Evolutionary conservation across 2,113 vertebrate species (phyloP), one percentile per base, ranked within the genome.

Genomic region (Zosterops pallidus): DNA sequence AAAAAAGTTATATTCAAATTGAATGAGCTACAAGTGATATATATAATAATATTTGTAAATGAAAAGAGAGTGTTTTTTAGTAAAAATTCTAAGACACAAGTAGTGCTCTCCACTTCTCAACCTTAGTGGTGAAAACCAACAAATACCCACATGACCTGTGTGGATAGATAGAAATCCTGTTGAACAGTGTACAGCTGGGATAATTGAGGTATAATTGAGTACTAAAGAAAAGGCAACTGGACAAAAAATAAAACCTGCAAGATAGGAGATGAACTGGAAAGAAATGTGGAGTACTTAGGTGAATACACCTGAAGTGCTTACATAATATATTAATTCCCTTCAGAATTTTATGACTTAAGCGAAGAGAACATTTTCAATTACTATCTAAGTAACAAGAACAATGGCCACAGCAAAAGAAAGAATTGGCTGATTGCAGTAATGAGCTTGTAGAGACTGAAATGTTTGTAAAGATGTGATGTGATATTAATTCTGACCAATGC

Each of bases 21-120:
- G 23, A 85, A 74, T 0, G 2, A 60, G 4, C 4, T 57, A 5
- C 6, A 4, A 78, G 9, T 52, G 52, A 68, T 21, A 53, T 0
- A 33, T 49, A 11, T 31, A 81, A 42, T 33, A 70, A 25, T 62
- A 83, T 25, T 57, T 59, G 25, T 19, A 52, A 78, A 33, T 29
- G 20, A 52, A 68, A 47, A 28, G 8, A 2, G 9, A 60, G 44
- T 15, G 2, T 0, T 5, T 80, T 74, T 62, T 12, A 59, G 28
- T 13, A 37, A 76, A 63, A 86, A 44, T 49, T 77, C 52, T 37
- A 75, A 70, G 77, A 53, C 12, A 35, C 4, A 65, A 18, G 46
- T 37, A 57, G 60, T 52, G 75, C 9, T 65, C 71, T 82, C 15
- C 20, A 28, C 11, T 72, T 68, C 8, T 59, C 28, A 72, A 2